Evolutionary conservation across 2,797 vertebrate species (phyloP), one percentile per base, ranked within the genome.

Genomic region (Pangasius mekongensis): DNA sequence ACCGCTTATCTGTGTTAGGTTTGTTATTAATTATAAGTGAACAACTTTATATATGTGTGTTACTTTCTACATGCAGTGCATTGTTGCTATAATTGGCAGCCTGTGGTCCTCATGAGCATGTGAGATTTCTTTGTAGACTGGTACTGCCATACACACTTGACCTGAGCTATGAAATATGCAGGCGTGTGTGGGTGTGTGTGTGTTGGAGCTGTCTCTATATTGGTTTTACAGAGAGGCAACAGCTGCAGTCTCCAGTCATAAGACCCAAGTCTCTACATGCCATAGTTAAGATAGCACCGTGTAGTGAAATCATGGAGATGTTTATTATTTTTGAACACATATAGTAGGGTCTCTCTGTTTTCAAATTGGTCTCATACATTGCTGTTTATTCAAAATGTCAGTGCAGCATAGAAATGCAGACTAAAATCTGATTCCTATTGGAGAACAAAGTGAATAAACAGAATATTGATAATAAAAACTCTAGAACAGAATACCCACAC

Each of bases 161-260:
- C 92, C 91, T 92, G 91, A 74, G 89, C 87, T 71, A 49, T 87
- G 87, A 77, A 33, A 82, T 54, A 49, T 85, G 83, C 22, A 60
- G 49, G 43, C 10, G 49, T 69, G 67, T 24, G 80, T 54, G 86
- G 16, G 43, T 27, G 86, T n/a, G 77, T 30, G 86, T 33, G 43
- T 69, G 27, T 74, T 71, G 33, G 52, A 87, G 77, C 22, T 58
- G 64, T 80, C 16, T 80, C 85, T 87, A 78, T 87, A 90, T 89
- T 66, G 73, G 83, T 88, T 71, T 87, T 92, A 95, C 93, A 94
- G 91, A 86, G 82, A 83, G 85, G 91, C 85, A 92, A 95, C 95
- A 96, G 96, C 95, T 97, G 96, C 94, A 91, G 91, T 24, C 69
- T 90, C 92, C 30, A 74, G 96, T 96, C 95, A 96, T 89, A 93